Evolutionary conservation across 2,888 invertebrate genomes (phyloP), one percentile per base, ranked within the genome.

Genomic region (Cyaniris semiargus): DNA sequence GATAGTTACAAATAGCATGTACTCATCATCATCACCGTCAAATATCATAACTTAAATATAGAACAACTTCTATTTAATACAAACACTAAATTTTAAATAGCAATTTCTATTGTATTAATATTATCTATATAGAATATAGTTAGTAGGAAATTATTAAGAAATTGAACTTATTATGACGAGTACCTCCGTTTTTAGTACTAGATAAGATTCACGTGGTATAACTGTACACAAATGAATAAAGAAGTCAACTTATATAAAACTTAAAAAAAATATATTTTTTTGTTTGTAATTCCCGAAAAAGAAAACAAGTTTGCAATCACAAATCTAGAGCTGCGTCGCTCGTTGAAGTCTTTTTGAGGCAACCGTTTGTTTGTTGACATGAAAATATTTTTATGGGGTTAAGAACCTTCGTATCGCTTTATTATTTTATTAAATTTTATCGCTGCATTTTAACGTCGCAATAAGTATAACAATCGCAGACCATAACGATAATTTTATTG

Each of bases 281-380:
- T 31, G 66, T 66, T 66, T 66, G 66, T 31, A 15, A 31, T 66
- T 66, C 27, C 18, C 66, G 1, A 66, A 66, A 66, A 31, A 77
- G 38, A 53, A 77, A 77, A 79, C 78, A 70, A 58, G 77, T 74
- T 76, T 60, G 31, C 53, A 76, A 78, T 70, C 76, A 53, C 70
- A 48, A 71, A 58, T 56, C 58, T 53, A 70, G 76, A 77, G 72
- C 56, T 66, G 48, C 70, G 70, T 74, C 72, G 70, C 53, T 71
- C 85, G 86, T 86, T 84, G 86, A 86, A 82, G 85, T 86, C 85
- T 85, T 86, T 85, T 84, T 44, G 44, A 66, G 27, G 58, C 77
- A 83, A 80, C 79, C 78, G 79, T 79, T 76, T 53, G 56, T 44
- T 76, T 48, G 23, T 66, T 66, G 66, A 66, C 66, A 66, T 66